Percentiles rank a stretch among this genome's conserved stretches.
phyloP scores from a whole-genome alignment of 1,140 invertebrate genomes.

The Hyles euphorbiae region DNA sequence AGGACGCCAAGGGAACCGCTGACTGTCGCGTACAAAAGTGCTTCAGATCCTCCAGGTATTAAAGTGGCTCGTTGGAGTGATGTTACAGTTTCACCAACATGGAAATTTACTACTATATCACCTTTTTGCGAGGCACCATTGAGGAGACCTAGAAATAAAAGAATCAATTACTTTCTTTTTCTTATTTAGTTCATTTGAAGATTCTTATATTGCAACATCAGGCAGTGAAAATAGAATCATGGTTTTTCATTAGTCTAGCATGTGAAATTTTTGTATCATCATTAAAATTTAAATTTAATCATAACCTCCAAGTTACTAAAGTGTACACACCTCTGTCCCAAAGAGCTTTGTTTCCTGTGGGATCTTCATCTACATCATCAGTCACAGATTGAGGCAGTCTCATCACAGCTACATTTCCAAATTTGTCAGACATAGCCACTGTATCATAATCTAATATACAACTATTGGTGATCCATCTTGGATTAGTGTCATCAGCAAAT shows the following conservation, averaged over 20 bases:
- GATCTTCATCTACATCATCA: conserved; percentile 99
- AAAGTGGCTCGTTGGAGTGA: conserved; percentile 95
- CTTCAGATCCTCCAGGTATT: conserved; percentile 97
- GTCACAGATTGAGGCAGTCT: conserved; percentile 92
- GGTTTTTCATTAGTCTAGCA: conserved; percentile 72
- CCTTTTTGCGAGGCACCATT: conserved; percentile 99
- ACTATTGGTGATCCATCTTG: conserved; percentile 95
- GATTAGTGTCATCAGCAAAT: conserved; percentile 98
- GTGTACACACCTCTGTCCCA: conserved; percentile 91
- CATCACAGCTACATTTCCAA: conserved; percentile 97
- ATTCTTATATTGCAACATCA: conserved; percentile 27
- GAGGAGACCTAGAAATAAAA: conserved; percentile 79
- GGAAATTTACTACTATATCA: conserved; percentile 93
- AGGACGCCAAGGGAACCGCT: conserved; percentile 97
- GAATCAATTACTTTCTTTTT: neutral
- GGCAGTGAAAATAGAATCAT: conserved; percentile 59
- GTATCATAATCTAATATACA: conserved; percentile 98
- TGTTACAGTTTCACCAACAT: conserved; percentile 96
- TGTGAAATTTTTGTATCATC: conserved; percentile 62
- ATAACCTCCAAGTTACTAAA: neutral
- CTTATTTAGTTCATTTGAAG: neutral
- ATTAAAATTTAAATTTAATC: conserved; percentile 19
- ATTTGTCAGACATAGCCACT: conserved; percentile 97
- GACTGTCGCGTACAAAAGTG: conserved; percentile 95
- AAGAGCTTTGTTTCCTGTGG: conserved; percentile 97